A percentile compares a stretch with the other conserved stretches of the same genome.
phyloP scores from a whole-genome alignment of 2,888 invertebrate species.

The Ptychoptera contaminata region DNA sequence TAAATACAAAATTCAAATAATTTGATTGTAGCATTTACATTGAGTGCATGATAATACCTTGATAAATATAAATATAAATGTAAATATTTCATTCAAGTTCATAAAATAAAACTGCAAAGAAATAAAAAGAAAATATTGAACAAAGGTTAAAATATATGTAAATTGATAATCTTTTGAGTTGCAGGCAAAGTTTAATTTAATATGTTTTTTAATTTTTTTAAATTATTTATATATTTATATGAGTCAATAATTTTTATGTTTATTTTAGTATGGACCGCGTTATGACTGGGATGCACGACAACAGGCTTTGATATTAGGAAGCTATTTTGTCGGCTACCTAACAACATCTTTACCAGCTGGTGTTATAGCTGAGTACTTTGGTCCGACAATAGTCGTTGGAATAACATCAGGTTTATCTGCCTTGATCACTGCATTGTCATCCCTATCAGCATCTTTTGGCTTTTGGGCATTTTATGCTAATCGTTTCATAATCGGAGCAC shows the following conservation, averaged over 20 bases:
- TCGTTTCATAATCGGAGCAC: constrained; percentile 43
- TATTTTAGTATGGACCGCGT: constrained; percentile 31
- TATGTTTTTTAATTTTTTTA: background rate
- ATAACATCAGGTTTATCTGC: constrained; percentile 35
- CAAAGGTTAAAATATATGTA: too few species aligned
- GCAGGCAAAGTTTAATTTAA: background rate
- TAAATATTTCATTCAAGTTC: too few species aligned
- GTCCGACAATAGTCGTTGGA: constrained; percentile 44
- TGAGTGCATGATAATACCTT: too few species aligned
- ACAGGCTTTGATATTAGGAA: constrained; percentile 47
- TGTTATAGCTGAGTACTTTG: constrained; percentile 44
- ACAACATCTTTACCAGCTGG: constrained; percentile 48
- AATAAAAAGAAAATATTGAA: too few species aligned
- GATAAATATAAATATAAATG: too few species aligned
- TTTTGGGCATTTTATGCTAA: constrained; percentile 38
- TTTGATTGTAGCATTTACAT: too few species aligned
- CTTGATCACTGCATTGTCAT: constrained; percentile 41
- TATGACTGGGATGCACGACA: constrained; percentile 42
- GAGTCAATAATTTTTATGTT: constrained; percentile 2
- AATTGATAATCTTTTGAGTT: too few species aligned
- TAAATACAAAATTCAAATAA: background rate
- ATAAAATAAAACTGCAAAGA: too few species aligned
- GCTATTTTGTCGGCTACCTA: constrained; percentile 56
- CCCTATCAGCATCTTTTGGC: constrained; percentile 39
- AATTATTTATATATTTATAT: background rate